These are phyloP conservation scores for Pollenia angustigena DNA, from an alignment of 2,888 invertebrate species.

Conservation along the genomic window DNA sequence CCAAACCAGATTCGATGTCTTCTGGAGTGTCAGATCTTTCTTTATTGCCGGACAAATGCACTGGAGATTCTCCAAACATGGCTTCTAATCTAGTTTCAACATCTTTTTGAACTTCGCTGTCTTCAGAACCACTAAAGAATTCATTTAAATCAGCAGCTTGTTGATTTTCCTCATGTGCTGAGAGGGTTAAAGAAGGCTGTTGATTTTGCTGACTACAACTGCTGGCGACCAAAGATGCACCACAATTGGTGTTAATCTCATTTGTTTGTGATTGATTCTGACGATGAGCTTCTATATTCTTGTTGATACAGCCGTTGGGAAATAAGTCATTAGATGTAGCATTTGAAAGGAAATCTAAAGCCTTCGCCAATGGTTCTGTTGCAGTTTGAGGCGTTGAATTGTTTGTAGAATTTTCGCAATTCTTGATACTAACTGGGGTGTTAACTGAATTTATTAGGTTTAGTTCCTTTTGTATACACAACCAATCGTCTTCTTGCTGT, in stretches of 20 bases:
- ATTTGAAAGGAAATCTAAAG: conserved; percentile 76
- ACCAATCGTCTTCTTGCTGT: conserved; percentile 89
- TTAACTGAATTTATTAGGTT: conserved; percentile 82
- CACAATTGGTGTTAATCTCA: conserved; percentile 55
- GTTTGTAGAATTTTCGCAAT: conserved; percentile 70
- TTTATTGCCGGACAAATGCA: conserved; percentile 77
- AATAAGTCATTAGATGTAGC: conserved; percentile 80
- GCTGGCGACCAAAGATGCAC: conserved; percentile 64
- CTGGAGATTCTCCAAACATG: conserved; percentile 84
- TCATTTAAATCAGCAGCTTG: conserved; percentile 78
- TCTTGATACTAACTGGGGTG: conserved; percentile 38
- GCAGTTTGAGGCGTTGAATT: conserved; percentile 33
- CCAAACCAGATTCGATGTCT: conserved; percentile 79
- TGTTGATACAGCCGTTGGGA: conserved; percentile 82
- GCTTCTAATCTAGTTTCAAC: conserved; percentile 84
- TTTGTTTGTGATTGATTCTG: conserved; percentile 72
- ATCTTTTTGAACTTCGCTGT: conserved; percentile 83
- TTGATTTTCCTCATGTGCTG: conserved; percentile 77
- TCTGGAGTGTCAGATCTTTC: conserved; percentile 62
- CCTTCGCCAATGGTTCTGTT: conserved; percentile 59
- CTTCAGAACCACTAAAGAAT: conserved; percentile 80
- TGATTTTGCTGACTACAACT: conserved; percentile 81
- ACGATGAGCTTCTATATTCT: conserved; percentile 76
- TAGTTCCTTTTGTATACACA: conserved; percentile 88
- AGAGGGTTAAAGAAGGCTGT: conserved; percentile 76